Base-by-base conservation (phyloP, 2,113 vertebrate species). In the Gobio gobio region DNA sequence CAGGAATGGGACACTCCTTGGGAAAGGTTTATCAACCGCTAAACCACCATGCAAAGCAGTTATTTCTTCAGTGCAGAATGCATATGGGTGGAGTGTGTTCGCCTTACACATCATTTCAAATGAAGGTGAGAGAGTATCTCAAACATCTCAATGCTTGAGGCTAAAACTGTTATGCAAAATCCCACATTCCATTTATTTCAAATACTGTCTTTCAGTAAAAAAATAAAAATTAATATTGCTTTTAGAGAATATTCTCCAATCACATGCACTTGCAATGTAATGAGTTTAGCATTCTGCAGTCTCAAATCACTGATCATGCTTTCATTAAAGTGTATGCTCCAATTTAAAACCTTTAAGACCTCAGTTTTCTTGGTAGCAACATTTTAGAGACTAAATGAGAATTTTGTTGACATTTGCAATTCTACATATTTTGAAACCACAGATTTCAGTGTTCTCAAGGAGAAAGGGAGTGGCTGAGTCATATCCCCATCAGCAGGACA, bases 401-500 rank as follows among this genome's bases (percentile, higher is more conserved):
- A 29, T 80, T 81, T 29, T 66, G 40, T 68, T 66, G 9, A 80
- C 40, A 59, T 24, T 45, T 49, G 14, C n/a, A 66, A 1, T 3
- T 4, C 16, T 66, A 33, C 10, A 66, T 10, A 36, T 80, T 83
- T 68, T 26, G 70, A 83, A 88, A 83, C n/a, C 9, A 1, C 73
- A 13, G 20, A 70, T 78, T 54, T 58, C 36, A 20, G 6, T 33
- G 43, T 66, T 58, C 72, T 45, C 7, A 24, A 14, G 47, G 68
- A 74, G 24, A 68, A 40, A 56, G 4, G 43, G 83, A 58, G 66
- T 49, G 9, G 16, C 20, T 64, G 54, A 3, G 8, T 81, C 85
- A 82, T 47, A 73, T 78, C 47, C 49, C 47, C 82, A 88, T 76
- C 59, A 75, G 68, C 76, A 84, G 63, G 80, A 82, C 26, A 70